These are phyloP conservation scores for Cryptocephalus moraei DNA, from an alignment of 2,888 invertebrate genomes.

Conservation along the genomic window DNA sequence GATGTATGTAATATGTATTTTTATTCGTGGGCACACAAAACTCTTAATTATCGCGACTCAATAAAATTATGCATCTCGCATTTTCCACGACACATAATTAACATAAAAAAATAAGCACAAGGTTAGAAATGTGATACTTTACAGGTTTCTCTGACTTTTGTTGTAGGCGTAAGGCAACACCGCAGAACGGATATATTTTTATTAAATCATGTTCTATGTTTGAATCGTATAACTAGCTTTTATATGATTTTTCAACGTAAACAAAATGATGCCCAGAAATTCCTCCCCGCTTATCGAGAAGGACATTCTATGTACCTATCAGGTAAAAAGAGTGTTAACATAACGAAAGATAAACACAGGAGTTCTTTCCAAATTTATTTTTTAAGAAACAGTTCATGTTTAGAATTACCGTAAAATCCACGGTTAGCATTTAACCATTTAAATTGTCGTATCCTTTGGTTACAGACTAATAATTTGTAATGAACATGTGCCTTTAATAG, in stretches of 20 bases:
- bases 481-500: too few species aligned
- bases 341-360: too few species aligned
- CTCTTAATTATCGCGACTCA: not conserved
- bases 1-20: too few species aligned
- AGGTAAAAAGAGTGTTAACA: constrained; percentile 39
- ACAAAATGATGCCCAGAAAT: constrained; percentile 47
- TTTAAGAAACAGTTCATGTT: too few species aligned
- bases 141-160: constrained; percentile 8
- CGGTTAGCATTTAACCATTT: too few species aligned
- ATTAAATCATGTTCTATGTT: not conserved
- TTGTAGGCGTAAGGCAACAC: constrained; percentile 11
- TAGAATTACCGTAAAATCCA: too few species aligned
- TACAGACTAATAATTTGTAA: too few species aligned
- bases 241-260: not conserved
- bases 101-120: constrained; percentile 14
- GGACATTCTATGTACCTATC: constrained; percentile 55
- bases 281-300: constrained; percentile 52
- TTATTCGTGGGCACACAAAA: constrained; percentile 1
- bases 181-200: not conserved
- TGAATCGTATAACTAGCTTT: not conserved
- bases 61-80: constrained; percentile 2
- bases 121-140: constrained; percentile 11
- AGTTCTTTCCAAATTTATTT: too few species aligned
- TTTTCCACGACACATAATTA: constrained; percentile 6
- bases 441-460: too few species aligned